phyloP scores from a whole-genome alignment of 2,888 invertebrate genomes.

The Sinohyriopsis cumingii region DNA sequence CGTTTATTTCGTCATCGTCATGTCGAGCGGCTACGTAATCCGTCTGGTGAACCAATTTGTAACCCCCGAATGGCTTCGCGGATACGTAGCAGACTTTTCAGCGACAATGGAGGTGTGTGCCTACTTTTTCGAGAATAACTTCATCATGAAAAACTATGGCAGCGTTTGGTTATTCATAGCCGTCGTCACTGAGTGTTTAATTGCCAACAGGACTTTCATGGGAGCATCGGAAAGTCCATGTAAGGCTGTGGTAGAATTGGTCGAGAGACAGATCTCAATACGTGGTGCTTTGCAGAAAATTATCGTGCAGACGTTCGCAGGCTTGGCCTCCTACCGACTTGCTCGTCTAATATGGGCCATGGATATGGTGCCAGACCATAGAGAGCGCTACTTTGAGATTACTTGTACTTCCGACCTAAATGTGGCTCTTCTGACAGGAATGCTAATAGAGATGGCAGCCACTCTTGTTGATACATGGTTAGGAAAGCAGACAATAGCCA shows the following conservation, averaged over 20 bases:
- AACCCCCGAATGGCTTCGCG: conserved; percentile 38
- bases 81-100: conserved; percentile 53
- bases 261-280: conserved; percentile 35
- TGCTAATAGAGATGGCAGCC: conserved; percentile 56
- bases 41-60: conserved; percentile 41
- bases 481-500: conserved; percentile 52
- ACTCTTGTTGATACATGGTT: conserved; percentile 60
- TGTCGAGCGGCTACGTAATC: conserved; percentile 47
- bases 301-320: conserved; percentile 51
- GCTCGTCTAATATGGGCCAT: conserved; percentile 60
- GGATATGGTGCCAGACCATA: conserved; percentile 62
- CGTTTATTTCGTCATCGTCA: conserved; percentile 54
- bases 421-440: conserved; percentile 51
- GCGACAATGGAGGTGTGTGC: conserved; percentile 64
- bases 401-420: conserved; percentile 59
- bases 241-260: conserved; percentile 50
- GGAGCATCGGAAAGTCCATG: conserved; percentile 64
- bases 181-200: conserved; percentile 55
- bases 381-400: conserved; percentile 51
- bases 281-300: conserved; percentile 45
- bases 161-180: conserved; percentile 53
- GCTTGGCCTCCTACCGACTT: conserved; percentile 58
- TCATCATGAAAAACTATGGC: conserved; percentile 61
- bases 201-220: conserved; percentile 57
- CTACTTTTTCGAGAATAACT: conserved; percentile 65